Evolutionary conservation across 2,888 invertebrate species (phyloP), one percentile per base, ranked within the genome.

Genomic region (Chymomyza caudatula): DNA sequence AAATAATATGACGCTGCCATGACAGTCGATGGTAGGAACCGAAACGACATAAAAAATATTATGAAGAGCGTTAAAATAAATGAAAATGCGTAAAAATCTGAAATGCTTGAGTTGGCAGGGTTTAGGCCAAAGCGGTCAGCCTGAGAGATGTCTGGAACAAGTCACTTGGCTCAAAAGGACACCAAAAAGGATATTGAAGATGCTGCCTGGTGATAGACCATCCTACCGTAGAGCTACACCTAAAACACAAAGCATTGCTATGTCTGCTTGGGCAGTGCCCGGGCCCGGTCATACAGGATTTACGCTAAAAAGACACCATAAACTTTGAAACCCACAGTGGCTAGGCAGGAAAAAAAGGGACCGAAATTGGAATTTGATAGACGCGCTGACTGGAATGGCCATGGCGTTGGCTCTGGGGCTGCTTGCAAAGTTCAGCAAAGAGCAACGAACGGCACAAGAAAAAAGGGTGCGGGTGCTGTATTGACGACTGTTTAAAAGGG

Each of bases 341-440:
- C 29, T 37, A 37, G 29, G 29, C 29, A 37, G 29, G 11, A 37
- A 64, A 78, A 81, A 83, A 83, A 79, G 80, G 81, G 83, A 84
- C 85, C 74, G 67, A 86, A 84, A 84, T 87, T 87, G 85, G 87
- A 85, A 86, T 83, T 83, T 83, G 83, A 83, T 83, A 86, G 87
- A 83, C 83, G 82, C 77, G 69, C 66, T 58, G 22, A 23, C n/a
- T 42, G 37, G 20, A 22, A 44, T 56, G 20, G 42, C 44, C 52
- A 52, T 60, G 53, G 53, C 29, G 5, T 20, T 5, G 20, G 20
- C 23, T 51, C n/a, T 15, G 20, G 13, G 20, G 43, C 13, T 53
- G 62, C 62, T 43, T 20, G 25, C 59, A 67, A 69, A 77, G 80
- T 83, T 72, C 77, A 74, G 37, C 52, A 53, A 60, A 23, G 51